Percentiles rank a stretch among this genome's conserved stretches.
phyloP scores from a whole-genome alignment of 2,797 vertebrate genomes.

The Lycodopsis pacificus region DNA sequence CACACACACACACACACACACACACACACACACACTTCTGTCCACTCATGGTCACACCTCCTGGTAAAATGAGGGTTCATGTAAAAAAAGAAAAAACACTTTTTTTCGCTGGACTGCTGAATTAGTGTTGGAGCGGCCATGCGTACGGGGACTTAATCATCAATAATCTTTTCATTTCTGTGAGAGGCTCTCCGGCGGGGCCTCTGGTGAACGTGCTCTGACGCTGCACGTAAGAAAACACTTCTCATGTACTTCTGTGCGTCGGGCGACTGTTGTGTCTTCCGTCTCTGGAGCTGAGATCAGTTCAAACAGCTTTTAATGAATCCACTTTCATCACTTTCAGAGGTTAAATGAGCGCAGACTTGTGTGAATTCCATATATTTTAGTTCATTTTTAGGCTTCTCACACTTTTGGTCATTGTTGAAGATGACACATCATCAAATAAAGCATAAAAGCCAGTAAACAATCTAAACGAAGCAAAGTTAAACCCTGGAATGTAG shows the following conservation, averaged over 20 bases:
- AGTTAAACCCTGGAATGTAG: not conserved
- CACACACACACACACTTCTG: conserved; percentile 3
- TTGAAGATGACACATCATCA: not conserved
- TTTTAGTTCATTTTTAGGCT: conserved; percentile 8
- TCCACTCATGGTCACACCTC: conserved; percentile 39
- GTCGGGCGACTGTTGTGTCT: not conserved
- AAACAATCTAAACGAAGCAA: not conserved
- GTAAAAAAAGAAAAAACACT: conserved; percentile 50
- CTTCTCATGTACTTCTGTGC: not conserved
- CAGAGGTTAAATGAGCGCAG: conserved; percentile 9
- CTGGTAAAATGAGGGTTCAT: conserved; percentile 60
- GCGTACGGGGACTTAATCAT: conserved; percentile 54
- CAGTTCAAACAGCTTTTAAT: conserved; percentile 14
- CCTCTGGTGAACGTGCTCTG: conserved; percentile 29
- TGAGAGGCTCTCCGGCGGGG: conserved; percentile 33
- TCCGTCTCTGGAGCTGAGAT: conserved; percentile 9
- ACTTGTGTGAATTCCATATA: not conserved
- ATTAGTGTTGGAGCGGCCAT: conserved; percentile 43
- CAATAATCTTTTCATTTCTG: conserved; percentile 63
- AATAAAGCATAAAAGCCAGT: conserved; percentile 5
- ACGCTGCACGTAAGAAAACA: conserved; percentile 37
- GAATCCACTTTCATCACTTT: not conserved
- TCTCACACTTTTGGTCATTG: conserved; percentile 7
- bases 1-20: conserved; percentile 25
- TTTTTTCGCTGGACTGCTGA: conserved; percentile 55